Base-by-base conservation (phyloP, 2,113 vertebrate genomes). In the Leucoraja erinaceus region DNA sequence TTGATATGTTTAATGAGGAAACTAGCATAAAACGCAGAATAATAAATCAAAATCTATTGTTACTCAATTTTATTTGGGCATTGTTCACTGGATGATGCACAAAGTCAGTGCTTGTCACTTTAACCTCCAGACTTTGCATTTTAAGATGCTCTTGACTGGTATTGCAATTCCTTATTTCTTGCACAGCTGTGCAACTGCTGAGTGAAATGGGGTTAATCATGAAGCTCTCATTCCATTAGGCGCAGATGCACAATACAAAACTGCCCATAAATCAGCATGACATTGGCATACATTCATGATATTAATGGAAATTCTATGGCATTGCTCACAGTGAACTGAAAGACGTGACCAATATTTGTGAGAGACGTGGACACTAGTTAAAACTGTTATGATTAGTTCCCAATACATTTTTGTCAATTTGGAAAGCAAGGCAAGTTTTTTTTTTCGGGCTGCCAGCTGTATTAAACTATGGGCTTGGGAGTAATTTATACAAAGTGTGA, bases 151-250 rank as follows among this genome's bases (percentile, higher is more conserved):
- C 11, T 7, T 1, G 16, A 11, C 47, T 56, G 79, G 20, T 83
- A 31, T 9, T 33, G 54, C 12, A 10, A 28, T 28, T 88, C 59
- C 70, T 72, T 88, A 18, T 12, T 63, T 12, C 14, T n/a, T 88
- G 25, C 14, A 8, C 59, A 88, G 59, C 59, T 88, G 28, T 88
- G 59, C 6, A 14, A 31, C 28, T n/a, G n/a, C 83, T 86, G 83
- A 61, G 28, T 63, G 83, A 88, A 88, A 88, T 88, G 83, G 59
- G 59, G 59, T 88, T 63, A 88, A 88, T 88, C 59, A 63, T 86
- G 61, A n/a, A 86, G 9, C 9, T 88, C 83, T 31, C 83, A 88
- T 88, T 14, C 59, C 59, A 63, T 66, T 88, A 33, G 56, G 59
- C 6, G 61, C 59, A 88, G 83, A 88, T 66, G 59, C 59, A 88